phyloP scores from a whole-genome alignment of 2,888 invertebrate species.

The Amblyjoppa proteus region DNA sequence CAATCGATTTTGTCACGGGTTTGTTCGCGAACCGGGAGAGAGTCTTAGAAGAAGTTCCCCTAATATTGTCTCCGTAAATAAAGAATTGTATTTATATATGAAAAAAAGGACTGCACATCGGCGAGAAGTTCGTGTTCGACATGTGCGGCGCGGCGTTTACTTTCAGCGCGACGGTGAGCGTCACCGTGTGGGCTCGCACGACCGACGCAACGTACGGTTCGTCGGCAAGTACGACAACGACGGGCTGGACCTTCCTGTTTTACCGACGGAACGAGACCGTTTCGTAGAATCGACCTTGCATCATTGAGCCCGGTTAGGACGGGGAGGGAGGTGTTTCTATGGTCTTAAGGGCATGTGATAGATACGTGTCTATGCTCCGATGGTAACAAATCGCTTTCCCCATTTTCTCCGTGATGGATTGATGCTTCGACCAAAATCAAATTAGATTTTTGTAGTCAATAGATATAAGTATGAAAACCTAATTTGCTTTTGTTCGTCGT shows the following conservation, averaged over 20 bases:
- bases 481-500: too few relatives aligned
- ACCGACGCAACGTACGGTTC: conserved; percentile 78
- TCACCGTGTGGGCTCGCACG: conserved; percentile 81
- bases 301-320: too few relatives aligned
- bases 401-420: too few relatives aligned
- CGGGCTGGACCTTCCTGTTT: too few relatives aligned
- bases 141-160: conserved; percentile 82
- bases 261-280: too few relatives aligned
- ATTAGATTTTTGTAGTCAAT: too few relatives aligned
- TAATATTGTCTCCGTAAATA: conserved; percentile 22
- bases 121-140: conserved; percentile 82
- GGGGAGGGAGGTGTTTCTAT: too few relatives aligned
- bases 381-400: too few relatives aligned
- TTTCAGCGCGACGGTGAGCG: conserved; percentile 81
- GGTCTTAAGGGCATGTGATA: too few relatives aligned
- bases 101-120: conserved; percentile 75
- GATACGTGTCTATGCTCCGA: too few relatives aligned
- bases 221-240: conserved; percentile 81
- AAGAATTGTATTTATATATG: conserved; percentile 41
- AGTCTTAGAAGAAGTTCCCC: conserved; percentile 1
- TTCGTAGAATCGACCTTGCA: conserved; percentile 21
- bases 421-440: too few relatives aligned
- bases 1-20: conserved; percentile 9
- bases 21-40: not conserved
- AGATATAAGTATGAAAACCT: too few relatives aligned